Evolutionary conservation across 1,140 invertebrate genomes (phyloP), one percentile per base, ranked within the genome.

Genomic region (Panonychus citri): DNA sequence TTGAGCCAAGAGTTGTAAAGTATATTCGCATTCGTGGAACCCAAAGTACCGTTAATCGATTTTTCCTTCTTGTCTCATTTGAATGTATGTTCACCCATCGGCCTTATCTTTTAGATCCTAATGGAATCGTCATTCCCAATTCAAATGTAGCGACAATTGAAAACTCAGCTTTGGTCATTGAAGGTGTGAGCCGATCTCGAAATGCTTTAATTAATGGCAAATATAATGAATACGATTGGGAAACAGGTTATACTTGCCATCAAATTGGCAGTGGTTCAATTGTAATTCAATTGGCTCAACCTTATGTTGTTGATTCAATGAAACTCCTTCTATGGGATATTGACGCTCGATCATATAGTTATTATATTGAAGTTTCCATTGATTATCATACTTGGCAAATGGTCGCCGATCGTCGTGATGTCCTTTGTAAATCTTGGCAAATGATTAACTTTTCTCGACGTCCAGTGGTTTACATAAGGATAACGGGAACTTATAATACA

Each of bases 171-270:
- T 80, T 79, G 65, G 93, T 98, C 50, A 82, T 88, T 21, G 93
- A 98, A 74, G 94, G 94, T 46, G 91, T 75, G 54, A 88, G 88
- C 66, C 77, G 89, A 51, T 82, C 81, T 50, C 75, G 90, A 53
- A 93, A 96, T 74, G 82, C 87, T 24, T 74, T 98, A 10, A 76
- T 98, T 54, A 94, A 97, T 76, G 91, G 90, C 3, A 85, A 97
- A 65, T 86, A 77, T 28, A 77, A 81, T 61, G 81, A 85, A 68
- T 98, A 98, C 71, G 89, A 97, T 74, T 97, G 91, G 91, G 91
- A 98, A 69, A 86, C 81, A 59, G 89, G 94, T 50, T 98, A 97
- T 70, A 97, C 91, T 2, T 97, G 91, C 70, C 94, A 98, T 75
- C 93, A 98, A 72, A 73, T 99, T 40, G 90, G 91, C 60, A 89